These are phyloP conservation scores for Enteromius viviparus DNA, from an alignment of 2,797 vertebrate species.

Conservation along the genomic window DNA sequence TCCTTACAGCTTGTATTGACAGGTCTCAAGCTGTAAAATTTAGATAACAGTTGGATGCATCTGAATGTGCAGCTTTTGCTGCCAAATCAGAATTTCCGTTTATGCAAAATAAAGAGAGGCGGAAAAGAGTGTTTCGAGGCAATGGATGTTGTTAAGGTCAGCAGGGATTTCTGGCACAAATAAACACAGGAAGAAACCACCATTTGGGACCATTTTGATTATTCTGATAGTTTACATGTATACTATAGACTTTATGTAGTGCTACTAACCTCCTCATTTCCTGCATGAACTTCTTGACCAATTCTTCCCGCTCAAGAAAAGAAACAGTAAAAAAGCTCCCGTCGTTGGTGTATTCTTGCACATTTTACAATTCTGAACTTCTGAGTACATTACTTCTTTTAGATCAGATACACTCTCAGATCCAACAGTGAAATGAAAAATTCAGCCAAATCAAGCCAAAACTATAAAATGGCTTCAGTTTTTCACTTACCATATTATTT, in stretches of 20 bases:
- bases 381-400: background rate
- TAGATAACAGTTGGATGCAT: constrained; percentile 47
- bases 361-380: background rate
- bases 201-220: constrained; percentile 66
- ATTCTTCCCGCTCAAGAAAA: constrained; percentile 44
- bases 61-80: constrained; percentile 36
- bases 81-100: constrained; percentile 55
- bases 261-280: constrained; percentile 72
- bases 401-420: background rate
- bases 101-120: constrained; percentile 36
- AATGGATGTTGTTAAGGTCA: constrained; percentile 59
- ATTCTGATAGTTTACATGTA: constrained; percentile 59
- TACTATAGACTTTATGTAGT: constrained; percentile 63
- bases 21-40: constrained; percentile 33
- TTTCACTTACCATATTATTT: background rate
- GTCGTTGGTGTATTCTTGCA: background rate
- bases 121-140: constrained; percentile 57
- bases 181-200: constrained; percentile 76
- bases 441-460: background rate
- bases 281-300: constrained; percentile 50
- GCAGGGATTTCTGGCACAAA: constrained; percentile 67
- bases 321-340: background rate
- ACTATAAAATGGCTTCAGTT: background rate
- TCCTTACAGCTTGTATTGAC: constrained; percentile 49
- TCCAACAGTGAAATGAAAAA: background rate